Conservation (phyloP, 2,113 vertebrate species). For the Panurus biarmicus region DNA sequence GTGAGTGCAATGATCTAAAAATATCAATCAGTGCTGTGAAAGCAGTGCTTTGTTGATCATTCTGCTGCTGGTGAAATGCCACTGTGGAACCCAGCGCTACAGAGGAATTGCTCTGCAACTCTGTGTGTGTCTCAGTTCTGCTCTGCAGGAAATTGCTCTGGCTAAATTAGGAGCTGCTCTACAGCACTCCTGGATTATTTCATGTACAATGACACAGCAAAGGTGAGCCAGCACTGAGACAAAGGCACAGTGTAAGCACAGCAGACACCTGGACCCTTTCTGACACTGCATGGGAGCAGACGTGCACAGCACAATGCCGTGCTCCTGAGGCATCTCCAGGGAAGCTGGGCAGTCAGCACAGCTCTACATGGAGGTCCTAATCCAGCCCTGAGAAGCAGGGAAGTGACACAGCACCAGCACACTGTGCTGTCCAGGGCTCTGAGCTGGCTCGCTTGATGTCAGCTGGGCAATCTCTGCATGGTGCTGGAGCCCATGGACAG, state of each 20-base stretch:
- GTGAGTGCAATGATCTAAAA: background rate
- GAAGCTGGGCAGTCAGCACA: background rate
- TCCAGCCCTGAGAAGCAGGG: background rate
- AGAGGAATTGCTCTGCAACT: background rate
- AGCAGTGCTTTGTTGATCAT: background rate
- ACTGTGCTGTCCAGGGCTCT: background rate
- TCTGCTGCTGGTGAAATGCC: background rate
- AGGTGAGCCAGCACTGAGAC: background rate
- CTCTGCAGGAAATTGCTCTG: background rate
- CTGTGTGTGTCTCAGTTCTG: background rate
- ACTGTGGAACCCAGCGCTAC: background rate
- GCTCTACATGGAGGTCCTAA: accelerated
- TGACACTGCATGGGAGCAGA: background rate
- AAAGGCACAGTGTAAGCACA: background rate
- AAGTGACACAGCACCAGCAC: background rate
- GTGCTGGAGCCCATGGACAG: accelerated
- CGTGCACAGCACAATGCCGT: accelerated
- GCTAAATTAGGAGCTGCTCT: background rate
- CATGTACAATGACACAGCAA: background rate
- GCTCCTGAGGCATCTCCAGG: background rate
- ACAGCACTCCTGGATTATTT: background rate
- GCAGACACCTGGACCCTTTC: background rate
- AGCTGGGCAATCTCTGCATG: background rate
- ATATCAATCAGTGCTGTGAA: background rate
- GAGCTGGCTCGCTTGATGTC: background rate